Percentiles rank a stretch among this genome's conserved stretches.
These are phyloP conservation scores for Cheirogaleus medius DNA, from an alignment of 2,113 vertebrate genomes.

Conservation along the genomic window DNA sequence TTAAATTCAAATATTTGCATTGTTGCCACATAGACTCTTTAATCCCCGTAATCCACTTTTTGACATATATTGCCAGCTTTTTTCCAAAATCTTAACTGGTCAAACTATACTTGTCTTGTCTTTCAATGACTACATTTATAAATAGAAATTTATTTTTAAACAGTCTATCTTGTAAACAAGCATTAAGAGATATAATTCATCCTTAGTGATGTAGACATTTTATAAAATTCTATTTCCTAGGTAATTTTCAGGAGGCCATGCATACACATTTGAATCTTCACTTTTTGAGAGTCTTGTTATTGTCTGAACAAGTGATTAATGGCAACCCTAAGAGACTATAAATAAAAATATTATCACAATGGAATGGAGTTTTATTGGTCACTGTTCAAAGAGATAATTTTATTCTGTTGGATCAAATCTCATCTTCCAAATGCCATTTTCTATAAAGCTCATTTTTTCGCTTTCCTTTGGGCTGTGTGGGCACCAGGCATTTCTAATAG, in stretches of 20 bases:
- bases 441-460: not conserved
- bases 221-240: not conserved
- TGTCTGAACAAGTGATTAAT: not conserved
- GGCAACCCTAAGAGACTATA: not conserved
- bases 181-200: not conserved
- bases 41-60: not conserved
- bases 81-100: not conserved
- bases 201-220: not conserved
- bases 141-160: not conserved
- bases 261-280: not conserved
- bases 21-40: not conserved
- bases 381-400: constrained; percentile 18
- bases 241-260: not conserved
- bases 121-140: not conserved
- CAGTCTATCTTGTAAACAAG: not conserved
- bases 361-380: constrained; percentile 25
- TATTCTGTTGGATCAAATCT: not conserved
- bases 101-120: not conserved
- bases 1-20: not conserved
- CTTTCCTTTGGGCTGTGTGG: not conserved
- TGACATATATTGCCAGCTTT: not conserved
- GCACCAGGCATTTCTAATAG: not conserved
- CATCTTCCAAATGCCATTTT: constrained; percentile 39
- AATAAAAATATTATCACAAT: constrained; percentile 29
- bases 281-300: not conserved